phyloP scores from a whole-genome alignment of 2,797 vertebrate genomes.

The Lacerta viridis region DNA sequence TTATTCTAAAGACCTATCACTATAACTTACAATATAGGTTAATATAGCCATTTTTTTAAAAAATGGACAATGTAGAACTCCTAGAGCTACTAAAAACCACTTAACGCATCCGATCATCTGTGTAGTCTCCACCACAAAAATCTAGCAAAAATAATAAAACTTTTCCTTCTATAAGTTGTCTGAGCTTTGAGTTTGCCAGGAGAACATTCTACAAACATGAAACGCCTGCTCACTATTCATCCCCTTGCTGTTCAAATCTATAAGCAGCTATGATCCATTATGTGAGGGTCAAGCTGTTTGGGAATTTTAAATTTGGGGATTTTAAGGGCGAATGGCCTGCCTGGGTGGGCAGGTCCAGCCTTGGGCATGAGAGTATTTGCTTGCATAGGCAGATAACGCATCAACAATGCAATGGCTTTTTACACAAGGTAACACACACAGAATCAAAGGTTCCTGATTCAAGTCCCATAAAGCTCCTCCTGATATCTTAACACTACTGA shows the following conservation, averaged over 20 bases:
- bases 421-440: not conserved
- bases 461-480: not conserved
- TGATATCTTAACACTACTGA: not conserved
- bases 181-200: not conserved
- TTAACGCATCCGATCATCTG: not conserved
- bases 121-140: not conserved
- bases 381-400: not conserved
- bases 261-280: not conserved
- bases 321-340: too few relatives aligned
- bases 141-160: not conserved
- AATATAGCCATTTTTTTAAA: not conserved
- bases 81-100: rapidly evolving
- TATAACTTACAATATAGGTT: not conserved
- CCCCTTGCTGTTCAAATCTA: not conserved
- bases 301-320: too few relatives aligned
- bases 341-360: too few relatives aligned
- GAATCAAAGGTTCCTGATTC: too few relatives aligned
- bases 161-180: not conserved
- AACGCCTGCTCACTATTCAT: not conserved
- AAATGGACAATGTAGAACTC: not conserved
- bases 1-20: not conserved
- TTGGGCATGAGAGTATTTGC: too few relatives aligned
- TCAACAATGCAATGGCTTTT: not conserved
- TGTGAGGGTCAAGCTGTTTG: not conserved
- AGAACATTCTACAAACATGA: not conserved